A percentile compares a stretch with the other conserved stretches of the same genome.
phyloP scores from a whole-genome alignment of 2,888 invertebrate species.

The Drosophila mayaguana region DNA sequence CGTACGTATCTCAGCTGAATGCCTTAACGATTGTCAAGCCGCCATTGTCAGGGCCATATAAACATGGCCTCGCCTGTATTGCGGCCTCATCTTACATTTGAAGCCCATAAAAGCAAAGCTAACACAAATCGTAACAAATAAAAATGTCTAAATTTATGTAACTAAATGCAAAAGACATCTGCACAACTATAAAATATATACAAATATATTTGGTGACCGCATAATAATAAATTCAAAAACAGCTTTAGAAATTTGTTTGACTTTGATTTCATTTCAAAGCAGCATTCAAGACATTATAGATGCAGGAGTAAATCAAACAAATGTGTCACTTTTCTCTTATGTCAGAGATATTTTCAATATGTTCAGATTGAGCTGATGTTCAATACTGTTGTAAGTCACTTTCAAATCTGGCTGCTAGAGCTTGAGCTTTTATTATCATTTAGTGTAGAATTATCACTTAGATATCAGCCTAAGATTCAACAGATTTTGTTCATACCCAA shows the following conservation, averaged over 20 bases:
- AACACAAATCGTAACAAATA: not conserved
- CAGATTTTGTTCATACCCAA: accelerated
- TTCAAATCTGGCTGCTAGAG: too few species aligned
- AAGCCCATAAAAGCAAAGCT: not conserved
- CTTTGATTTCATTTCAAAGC: not conserved
- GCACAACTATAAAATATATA: not conserved
- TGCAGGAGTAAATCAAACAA: not conserved
- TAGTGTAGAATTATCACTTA: not conserved
- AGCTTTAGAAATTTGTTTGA: not conserved
- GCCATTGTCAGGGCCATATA: conserved; percentile 1
- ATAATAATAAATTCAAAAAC: not conserved
- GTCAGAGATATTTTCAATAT: not conserved
- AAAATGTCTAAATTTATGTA: conserved; percentile 4
- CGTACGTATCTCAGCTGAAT: not conserved
- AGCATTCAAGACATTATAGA: not conserved
- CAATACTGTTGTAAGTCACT: too few species aligned
- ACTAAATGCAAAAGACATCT: not conserved
- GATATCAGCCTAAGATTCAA: not conserved
- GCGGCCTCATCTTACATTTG: not conserved
- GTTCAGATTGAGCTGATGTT: too few species aligned
- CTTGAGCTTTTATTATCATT: too few species aligned
- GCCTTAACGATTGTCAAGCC: conserved; percentile 1
- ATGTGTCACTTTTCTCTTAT: not conserved
- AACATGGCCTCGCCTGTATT: not conserved
- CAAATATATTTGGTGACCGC: not conserved